Percentiles rank a stretch among this genome's conserved stretches.
phyloP scores from a whole-genome alignment of 2,888 invertebrate genomes.

The Philaethria dido region DNA sequence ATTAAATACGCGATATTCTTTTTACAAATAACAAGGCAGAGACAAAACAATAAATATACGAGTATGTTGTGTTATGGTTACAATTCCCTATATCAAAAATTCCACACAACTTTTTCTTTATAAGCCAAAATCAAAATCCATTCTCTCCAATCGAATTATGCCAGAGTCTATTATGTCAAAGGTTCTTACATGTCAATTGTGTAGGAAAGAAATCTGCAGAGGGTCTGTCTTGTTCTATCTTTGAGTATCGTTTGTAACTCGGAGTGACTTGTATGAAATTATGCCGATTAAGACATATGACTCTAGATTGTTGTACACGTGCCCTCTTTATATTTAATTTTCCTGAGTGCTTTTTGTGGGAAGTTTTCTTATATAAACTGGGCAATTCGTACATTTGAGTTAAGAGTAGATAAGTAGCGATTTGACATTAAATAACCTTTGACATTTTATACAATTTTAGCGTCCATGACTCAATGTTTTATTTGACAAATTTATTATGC shows the following conservation, averaged over 20 bases:
- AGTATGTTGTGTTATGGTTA: background rate
- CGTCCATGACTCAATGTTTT: conserved; percentile 12
- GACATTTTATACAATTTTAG: conserved; percentile 38
- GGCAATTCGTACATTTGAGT: conserved; percentile 79
- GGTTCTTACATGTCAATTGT: conserved; percentile 64
- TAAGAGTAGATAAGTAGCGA: conserved; percentile 65
- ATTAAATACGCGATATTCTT: background rate
- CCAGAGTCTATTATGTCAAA: conserved; percentile 46
- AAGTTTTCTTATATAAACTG: conserved; percentile 72
- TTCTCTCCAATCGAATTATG: conserved; percentile 43
- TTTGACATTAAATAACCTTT: conserved; percentile 57
- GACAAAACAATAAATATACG: background rate
- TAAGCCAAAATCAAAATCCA: conserved; percentile 38
- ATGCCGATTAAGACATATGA: conserved; percentile 81
- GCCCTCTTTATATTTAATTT: conserved; percentile 80
- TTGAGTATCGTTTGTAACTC: conserved; percentile 61
- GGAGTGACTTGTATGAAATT: conserved; percentile 72
- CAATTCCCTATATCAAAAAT: background rate
- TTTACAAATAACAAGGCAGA: background rate
- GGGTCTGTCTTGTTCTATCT: conserved; percentile 73
- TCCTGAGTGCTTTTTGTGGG: conserved; percentile 79
- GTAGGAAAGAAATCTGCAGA: conserved; percentile 54
- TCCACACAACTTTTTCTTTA: conserved; percentile 12
- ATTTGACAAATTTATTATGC: background rate
- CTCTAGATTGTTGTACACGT: conserved; percentile 69